Evolutionary conservation across 2,113 vertebrate genomes (phyloP).

Genomic region (Lamprologus ornatipinnis): DNA sequence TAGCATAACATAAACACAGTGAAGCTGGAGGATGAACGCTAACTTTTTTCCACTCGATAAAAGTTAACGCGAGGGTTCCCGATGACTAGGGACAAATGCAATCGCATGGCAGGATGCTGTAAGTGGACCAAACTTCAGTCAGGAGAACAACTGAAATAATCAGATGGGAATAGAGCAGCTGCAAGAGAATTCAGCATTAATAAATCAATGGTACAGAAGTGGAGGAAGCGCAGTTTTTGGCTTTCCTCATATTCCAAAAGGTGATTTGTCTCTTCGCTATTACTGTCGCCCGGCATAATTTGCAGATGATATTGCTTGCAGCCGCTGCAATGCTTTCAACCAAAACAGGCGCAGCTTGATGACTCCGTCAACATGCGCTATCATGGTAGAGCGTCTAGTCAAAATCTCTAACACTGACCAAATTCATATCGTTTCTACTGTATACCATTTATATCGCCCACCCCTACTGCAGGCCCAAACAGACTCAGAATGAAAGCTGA

Average conservation of each 20-base stretch:
- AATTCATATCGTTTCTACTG: not conserved
- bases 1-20: not conserved
- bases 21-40: not conserved
- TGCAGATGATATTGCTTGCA: not conserved
- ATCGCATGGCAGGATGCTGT: not conserved
- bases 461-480: slow-evolving; percentile 77
- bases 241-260: not conserved
- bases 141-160: not conserved
- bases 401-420: not conserved
- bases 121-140: not conserved
- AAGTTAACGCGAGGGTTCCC: not conserved
- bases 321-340: not conserved
- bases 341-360: not conserved
- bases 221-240: not conserved
- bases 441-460: not conserved
- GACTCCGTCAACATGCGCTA: not conserved
- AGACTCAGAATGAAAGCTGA: not conserved
- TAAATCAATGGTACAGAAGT: not conserved
- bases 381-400: not conserved
- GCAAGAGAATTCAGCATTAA: not conserved
- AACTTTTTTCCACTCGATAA: not conserved
- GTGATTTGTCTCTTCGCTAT: not conserved
- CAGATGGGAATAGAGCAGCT: not conserved
- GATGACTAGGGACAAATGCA: not conserved
- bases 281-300: not conserved